Evolutionary conservation across 2,888 invertebrate species (phyloP).

Genomic region (Allacma fusca): DNA sequence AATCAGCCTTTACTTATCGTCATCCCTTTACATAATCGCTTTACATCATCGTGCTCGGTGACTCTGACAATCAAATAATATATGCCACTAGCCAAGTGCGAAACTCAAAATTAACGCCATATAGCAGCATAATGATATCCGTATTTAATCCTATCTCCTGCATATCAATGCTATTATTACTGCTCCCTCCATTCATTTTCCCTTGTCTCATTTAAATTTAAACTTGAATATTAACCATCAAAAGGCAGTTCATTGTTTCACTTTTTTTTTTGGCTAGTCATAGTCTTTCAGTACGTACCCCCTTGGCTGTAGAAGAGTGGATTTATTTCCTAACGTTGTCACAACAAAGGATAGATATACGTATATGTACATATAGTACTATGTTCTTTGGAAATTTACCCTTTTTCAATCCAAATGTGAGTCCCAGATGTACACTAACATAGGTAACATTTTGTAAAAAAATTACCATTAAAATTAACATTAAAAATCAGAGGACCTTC

Average conservation of each 20-base stretch:
- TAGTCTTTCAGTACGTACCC: background rate
- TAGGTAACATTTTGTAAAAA: no score
- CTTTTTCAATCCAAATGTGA: no score
- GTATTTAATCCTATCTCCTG: background rate
- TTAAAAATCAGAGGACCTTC: no score
- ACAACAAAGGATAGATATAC: no score
- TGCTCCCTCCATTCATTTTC: slow-evolving; percentile 18
- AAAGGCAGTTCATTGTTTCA: background rate
- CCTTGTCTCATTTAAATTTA: slow-evolving; percentile 13
- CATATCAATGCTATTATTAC: slow-evolving; percentile 7
- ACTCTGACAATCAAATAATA: slow-evolving; percentile 3
- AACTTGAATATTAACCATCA: slow-evolving; percentile 9
- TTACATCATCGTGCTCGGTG: slow-evolving; percentile 9
- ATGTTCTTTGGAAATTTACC: no score
- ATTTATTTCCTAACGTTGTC: no score
- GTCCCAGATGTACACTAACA: no score
- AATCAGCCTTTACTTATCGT: background rate
- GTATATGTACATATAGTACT: no score
- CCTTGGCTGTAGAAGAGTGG: no score
- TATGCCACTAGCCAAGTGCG: background rate
- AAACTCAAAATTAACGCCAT: background rate
- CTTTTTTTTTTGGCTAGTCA: background rate
- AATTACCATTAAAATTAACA: no score
- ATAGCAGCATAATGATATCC: background rate
- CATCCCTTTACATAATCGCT: slow-evolving; percentile 6